A percentile compares a stretch with the other conserved stretches of the same genome.
Conservation (phyloP, 2,888 invertebrate species). For the Sesamia inferens region DNA sequence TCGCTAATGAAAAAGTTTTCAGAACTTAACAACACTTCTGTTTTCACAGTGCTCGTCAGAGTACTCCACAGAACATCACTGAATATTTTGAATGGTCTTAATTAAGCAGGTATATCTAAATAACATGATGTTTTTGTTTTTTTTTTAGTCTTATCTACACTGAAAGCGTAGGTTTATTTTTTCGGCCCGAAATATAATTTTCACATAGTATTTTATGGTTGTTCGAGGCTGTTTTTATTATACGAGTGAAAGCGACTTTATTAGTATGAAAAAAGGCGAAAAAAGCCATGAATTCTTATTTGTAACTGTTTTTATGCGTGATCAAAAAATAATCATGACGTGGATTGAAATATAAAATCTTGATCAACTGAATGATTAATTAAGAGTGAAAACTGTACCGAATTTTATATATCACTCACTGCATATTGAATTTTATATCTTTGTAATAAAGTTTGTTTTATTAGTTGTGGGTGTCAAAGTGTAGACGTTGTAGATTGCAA, state of each 20-base stretch:
- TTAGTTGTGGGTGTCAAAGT: constrained; percentile 9
- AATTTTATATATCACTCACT: not conserved
- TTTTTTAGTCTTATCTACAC: not conserved
- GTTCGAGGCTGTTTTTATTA: not conserved
- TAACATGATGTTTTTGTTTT: not conserved
- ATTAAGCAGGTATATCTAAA: constrained; percentile 9
- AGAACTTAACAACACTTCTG: constrained; percentile 35
- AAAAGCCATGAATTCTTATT: not conserved
- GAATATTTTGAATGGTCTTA: constrained; percentile 30
- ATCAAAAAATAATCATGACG: not conserved
- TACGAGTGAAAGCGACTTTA: not conserved
- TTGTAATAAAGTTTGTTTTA: not conserved
- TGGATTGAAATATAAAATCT: constrained; percentile 17
- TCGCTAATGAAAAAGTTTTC: constrained; percentile 54
- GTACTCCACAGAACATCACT: constrained; percentile 34
- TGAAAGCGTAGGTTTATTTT: not conserved
- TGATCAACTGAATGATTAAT: constrained; percentile 6
- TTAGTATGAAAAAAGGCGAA: not conserved
- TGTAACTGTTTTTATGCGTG: not conserved
- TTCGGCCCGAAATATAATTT: not conserved
- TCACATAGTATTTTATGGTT: constrained; percentile 2
- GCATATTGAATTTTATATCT: constrained; percentile 14
- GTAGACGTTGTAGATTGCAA: constrained; percentile 33
- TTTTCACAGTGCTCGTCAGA: constrained; percentile 19
- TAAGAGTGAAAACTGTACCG: not conserved